Percentiles rank a stretch among this genome's conserved stretches.
Evolutionary conservation across 2,797 vertebrate genomes (phyloP).

Genomic region (Chrysocyon brachyurus): DNA sequence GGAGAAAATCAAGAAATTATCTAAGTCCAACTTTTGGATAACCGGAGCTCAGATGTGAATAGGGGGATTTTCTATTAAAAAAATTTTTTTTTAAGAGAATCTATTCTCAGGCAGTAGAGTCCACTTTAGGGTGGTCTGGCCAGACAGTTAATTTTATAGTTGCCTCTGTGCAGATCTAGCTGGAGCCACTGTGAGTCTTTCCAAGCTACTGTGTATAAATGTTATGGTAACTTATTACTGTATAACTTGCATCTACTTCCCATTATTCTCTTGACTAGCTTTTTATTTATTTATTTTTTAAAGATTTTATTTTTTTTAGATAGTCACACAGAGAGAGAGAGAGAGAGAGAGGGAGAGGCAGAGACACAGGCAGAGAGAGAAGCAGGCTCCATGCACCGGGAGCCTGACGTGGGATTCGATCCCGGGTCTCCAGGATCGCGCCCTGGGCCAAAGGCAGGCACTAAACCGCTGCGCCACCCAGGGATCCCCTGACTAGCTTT

Average conservation of each 20-base stretch:
- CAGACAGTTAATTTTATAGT: not conserved
- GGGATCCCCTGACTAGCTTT: not conserved
- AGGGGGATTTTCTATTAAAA: not conserved
- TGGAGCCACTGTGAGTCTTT: not conserved
- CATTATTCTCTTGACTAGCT: not conserved
- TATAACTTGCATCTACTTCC: not conserved
- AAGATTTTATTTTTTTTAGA: no score
- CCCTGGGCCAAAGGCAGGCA: no score
- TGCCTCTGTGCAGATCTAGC: not conserved
- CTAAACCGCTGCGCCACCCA: no score
- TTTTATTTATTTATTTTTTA: not conserved
- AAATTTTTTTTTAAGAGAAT: not conserved
- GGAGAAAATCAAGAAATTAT: slow-evolving; percentile 27
- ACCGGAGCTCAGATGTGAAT: not conserved
- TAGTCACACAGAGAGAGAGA: no score
- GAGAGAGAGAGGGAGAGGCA: no score
- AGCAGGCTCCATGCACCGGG: no score
- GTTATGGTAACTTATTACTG: not conserved
- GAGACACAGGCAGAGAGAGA: no score
- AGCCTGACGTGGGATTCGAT: no score
- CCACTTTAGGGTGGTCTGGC: not conserved
- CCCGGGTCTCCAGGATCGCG: no score
- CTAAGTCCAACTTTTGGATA: not conserved
- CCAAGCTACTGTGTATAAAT: not conserved
- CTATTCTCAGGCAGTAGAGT: not conserved